These are phyloP conservation scores for Lagopus muta DNA, from an alignment of 2,113 vertebrate species.

Conservation along the genomic window DNA sequence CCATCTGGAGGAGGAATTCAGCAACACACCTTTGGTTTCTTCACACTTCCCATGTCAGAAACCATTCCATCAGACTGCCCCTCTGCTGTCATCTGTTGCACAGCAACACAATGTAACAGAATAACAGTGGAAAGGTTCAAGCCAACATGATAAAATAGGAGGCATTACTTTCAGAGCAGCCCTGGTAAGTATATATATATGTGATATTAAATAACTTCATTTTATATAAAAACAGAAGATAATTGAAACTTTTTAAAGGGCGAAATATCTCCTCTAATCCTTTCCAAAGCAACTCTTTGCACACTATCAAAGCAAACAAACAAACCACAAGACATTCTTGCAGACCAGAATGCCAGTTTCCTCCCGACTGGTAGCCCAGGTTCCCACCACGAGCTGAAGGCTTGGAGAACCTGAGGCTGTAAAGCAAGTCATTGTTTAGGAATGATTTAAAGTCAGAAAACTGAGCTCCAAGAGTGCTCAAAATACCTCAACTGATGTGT, in stretches of 20 bases:
- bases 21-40: not conserved
- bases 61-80: too few relatives aligned
- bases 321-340: not conserved
- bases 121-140: not conserved
- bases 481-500: constrained; percentile 20
- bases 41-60: not conserved
- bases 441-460: constrained; percentile 24
- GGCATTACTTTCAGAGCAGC: not conserved
- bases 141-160: too few relatives aligned
- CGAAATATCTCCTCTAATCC: not conserved
- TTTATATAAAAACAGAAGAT: not conserved
- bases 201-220: not conserved
- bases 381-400: not conserved
- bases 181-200: not conserved
- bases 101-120: not conserved
- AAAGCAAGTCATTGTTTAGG: not conserved
- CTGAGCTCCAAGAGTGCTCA: not conserved
- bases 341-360: not conserved
- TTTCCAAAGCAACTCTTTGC: not conserved
- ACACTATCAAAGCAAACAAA: not conserved
- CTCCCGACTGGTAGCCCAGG: not conserved
- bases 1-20: not conserved
- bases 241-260: not conserved
- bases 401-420: not conserved
- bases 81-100: not conserved